A percentile compares a stretch with the other conserved stretches of the same genome.
Evolutionary conservation across 2,888 invertebrate genomes (phyloP).

Genomic region (Metallyticus violacea): DNA sequence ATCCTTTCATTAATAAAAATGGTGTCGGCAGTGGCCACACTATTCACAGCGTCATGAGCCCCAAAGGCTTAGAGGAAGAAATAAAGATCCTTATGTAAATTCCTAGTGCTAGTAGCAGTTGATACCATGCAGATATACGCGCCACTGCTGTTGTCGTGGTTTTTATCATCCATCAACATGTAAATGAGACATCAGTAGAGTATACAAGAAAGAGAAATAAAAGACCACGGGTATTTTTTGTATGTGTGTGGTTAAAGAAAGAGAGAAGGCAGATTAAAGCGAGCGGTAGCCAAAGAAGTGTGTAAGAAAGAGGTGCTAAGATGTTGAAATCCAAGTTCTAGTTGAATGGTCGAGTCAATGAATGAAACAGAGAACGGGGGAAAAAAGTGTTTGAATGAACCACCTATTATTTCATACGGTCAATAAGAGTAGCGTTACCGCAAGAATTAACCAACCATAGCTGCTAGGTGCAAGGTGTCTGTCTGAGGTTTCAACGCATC

Average conservation of each 20-base stretch:
- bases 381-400: background rate
- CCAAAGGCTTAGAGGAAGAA: background rate
- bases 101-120: background rate
- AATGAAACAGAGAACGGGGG: no score
- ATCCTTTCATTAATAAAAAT: background rate
- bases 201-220: background rate
- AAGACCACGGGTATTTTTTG: background rate
- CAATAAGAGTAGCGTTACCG: background rate
- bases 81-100: slow-evolving; percentile 16
- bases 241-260: background rate
- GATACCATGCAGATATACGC: slow-evolving; percentile 18
- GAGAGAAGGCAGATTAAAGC: background rate
- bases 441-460: background rate
- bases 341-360: background rate
- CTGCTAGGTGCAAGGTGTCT: background rate
- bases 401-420: background rate
- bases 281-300: background rate
- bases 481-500: background rate
- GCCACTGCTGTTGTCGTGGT: background rate
- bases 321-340: background rate
- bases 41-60: background rate
- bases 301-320: background rate
- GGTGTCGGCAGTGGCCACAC: background rate
- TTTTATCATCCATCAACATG: slow-evolving; percentile 25
- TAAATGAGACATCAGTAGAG: slow-evolving; percentile 19